Evolutionary conservation across 2,113 vertebrate species (phyloP), one percentile per base, ranked within the genome.

Genomic region (Vidua macroura): DNA sequence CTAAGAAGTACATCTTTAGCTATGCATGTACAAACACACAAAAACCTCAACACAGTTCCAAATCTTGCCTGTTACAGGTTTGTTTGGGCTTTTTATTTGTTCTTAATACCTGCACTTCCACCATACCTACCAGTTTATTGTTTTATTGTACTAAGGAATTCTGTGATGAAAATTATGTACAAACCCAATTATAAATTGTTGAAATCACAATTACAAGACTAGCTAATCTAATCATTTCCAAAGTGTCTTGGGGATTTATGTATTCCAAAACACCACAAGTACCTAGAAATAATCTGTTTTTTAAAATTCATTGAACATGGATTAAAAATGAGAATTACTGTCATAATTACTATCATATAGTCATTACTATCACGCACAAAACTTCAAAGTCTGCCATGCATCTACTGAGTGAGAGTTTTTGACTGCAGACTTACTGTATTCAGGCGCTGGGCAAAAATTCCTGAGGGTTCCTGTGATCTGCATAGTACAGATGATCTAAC

Each of bases 401-500:
- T 66, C 52, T 31, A 31, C 31, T n/a, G 9, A 16, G 4, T 6
- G 10, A 43, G 13, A 52, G 11, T 11, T 55, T 60, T 2, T 4
- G 18, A 10, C 16, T 68, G 31, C 22, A 56, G 46, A 62, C 10
- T 62, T 44, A 30, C 22, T 52, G 3, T 7, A 10, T 28, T 55
- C 11, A 31, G 48, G 11, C 12, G 28, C 15, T 7, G 25, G 30
- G 15, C 3, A 81, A 68, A 90, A 83, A 23, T 2, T 44, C 24
- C 41, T 30, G 21, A 75, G 18, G 4, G 2, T 69, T 56, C n/a
- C 48, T 2, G 0, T 31, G 37, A 64, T 39, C 56, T 27, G 30
- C 16, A 28, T 1, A 22, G 14, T 30, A 37, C 7, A 12, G 3
- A 2, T 18, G 0, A 41, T 27, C 49, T 70, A 35, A 24, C 8